Conservation (phyloP, 2,113 vertebrate species). For the Poecile atricapillus region DNA sequence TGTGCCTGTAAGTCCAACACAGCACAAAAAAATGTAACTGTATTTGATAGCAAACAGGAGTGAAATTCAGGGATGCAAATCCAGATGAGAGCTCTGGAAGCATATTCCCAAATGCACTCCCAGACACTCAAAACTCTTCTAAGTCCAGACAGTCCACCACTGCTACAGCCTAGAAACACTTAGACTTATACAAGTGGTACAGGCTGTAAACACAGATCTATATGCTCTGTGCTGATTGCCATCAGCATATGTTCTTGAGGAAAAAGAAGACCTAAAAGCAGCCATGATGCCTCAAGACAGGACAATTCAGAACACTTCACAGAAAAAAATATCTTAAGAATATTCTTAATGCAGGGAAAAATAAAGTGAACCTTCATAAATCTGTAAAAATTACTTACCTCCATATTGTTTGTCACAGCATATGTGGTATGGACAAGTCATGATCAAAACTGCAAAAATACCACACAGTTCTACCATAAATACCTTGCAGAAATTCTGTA, state of each 20-base stretch:
- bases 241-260: not conserved
- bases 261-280: not conserved
- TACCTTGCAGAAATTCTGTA: not conserved
- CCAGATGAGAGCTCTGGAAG: not conserved
- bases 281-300: not conserved
- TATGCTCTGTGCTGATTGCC: not conserved
- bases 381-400: not conserved
- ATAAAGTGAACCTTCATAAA: not conserved
- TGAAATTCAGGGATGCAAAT: not conserved
- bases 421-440: not conserved
- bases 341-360: not conserved
- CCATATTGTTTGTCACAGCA: not conserved
- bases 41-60: not conserved
- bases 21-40: not conserved
- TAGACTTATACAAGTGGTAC: not conserved
- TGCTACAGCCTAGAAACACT: not conserved
- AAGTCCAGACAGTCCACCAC: not conserved
- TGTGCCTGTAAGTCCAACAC: not conserved
- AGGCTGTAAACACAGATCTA: not conserved
- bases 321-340: not conserved
- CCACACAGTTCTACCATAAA: not conserved
- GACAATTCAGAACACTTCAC: not conserved
- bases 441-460: not conserved
- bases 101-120: not conserved
- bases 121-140: not conserved